These are phyloP conservation scores for Apaloderma vittatum DNA, from an alignment of 2,113 vertebrate genomes.

Conservation along the genomic window DNA sequence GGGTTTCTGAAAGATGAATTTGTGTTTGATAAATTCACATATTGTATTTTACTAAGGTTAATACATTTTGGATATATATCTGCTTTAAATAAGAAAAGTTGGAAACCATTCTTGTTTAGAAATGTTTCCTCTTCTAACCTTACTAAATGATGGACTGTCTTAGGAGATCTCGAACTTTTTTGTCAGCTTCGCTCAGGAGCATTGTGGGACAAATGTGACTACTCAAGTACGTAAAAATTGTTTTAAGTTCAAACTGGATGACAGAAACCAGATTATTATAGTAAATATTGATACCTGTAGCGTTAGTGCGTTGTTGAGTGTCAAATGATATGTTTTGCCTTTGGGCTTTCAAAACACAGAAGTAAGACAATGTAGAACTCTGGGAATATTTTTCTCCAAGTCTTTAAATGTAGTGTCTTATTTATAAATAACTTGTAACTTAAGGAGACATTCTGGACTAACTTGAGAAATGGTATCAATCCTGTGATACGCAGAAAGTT, in stretches of 20 bases:
- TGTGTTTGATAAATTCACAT: background rate
- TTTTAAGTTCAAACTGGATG: background rate
- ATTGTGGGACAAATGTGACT: background rate
- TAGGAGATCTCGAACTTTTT: background rate
- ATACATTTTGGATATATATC: background rate
- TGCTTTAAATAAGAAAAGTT: background rate
- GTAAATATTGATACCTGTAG: background rate
- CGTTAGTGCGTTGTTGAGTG: background rate
- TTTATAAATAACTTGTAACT: background rate
- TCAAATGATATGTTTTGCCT: background rate
- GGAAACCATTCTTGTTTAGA: background rate
- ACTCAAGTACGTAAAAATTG: background rate
- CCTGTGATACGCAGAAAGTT: accelerated
- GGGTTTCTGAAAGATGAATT: background rate
- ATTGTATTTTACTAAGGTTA: background rate
- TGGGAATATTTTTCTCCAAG: background rate
- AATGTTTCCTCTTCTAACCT: background rate
- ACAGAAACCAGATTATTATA: background rate
- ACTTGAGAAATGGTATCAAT: background rate
- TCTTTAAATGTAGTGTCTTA: background rate
- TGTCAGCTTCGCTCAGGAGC: background rate
- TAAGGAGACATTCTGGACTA: background rate
- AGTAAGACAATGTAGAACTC: background rate
- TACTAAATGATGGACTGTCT: background rate
- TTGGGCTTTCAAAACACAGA: background rate